Evolutionary conservation across 2,888 invertebrate species (phyloP), one percentile per base, ranked within the genome.

Genomic region (Acleris emargana): DNA sequence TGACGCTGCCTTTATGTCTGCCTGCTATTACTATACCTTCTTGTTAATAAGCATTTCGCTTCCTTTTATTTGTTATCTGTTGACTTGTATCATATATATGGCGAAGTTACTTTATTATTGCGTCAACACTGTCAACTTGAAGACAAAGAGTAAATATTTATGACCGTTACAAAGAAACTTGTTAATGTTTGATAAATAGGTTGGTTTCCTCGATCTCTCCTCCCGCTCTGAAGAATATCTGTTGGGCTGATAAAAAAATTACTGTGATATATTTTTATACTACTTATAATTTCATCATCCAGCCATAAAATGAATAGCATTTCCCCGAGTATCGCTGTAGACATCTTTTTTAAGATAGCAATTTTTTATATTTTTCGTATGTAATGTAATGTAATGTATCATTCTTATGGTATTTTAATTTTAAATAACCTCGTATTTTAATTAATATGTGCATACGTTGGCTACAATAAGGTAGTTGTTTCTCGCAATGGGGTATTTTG

Each of bases 221-320:
- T 81, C 79, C 73, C 63, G 58, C 53, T 49, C 20, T 60, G 20
- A 68, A 72, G 32, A 70, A 62, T 71, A 82, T 81, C 80, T 77
- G 83, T 85, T 87, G 88, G 84, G 88, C 87, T 89, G 83, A 80
- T 77, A 78, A 84, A 84, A 89, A 84, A 89, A 89, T 89, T 89
- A 87, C 91, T 91, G 91, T 91, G 91, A 91, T 91, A 91, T 90
- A 88, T 89, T 88, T 82, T 90, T 89, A 80, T 88, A 86, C 83
- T 86, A 81, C 82, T 86, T 87, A 78, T 82, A 76, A 76, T 77
- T 80, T 78, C 77, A 74, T 75, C 78, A 79, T 80, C 79, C 82
- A 83, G 77, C 81, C 81, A 72, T 76, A 76, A 76, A 75, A 47
- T 32, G 18, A 53, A 20, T 78, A 81, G 79, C 80, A 76, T 78